Percentiles rank a stretch among this genome's conserved stretches.
These are phyloP conservation scores for Plagiodera versicolora DNA, from an alignment of 2,888 invertebrate species.

Conservation along the genomic window DNA sequence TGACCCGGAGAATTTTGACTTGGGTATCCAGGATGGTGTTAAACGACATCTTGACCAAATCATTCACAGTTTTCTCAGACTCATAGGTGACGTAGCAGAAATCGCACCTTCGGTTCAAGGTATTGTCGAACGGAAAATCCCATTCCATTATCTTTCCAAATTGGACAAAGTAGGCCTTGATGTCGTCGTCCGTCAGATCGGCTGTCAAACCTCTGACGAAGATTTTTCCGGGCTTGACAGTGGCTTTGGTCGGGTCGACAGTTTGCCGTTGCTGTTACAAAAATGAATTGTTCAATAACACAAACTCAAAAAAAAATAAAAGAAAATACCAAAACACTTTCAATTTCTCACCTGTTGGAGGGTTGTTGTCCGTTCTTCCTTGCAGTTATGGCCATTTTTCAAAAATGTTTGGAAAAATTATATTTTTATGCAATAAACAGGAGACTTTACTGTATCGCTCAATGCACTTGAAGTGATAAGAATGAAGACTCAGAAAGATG, in stretches of 20 bases:
- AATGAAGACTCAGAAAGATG: too few relatives aligned
- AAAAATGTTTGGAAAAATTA: too few relatives aligned
- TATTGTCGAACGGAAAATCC: conserved; percentile 96
- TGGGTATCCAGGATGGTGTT: conserved; percentile 92
- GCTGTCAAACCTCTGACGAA: conserved; percentile 95
- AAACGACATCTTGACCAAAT: conserved; percentile 87
- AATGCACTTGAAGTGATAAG: too few relatives aligned
- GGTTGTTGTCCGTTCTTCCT: too few relatives aligned
- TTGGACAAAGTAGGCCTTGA: conserved; percentile 88
- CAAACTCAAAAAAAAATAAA: too few relatives aligned
- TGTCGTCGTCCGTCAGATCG: conserved; percentile 91
- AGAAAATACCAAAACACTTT: too few relatives aligned
- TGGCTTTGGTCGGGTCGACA: conserved; percentile 94
- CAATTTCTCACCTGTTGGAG: too few relatives aligned
- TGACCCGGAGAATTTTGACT: conserved; percentile 59
- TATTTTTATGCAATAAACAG: too few relatives aligned
- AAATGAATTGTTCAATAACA: too few relatives aligned
- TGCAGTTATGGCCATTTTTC: too few relatives aligned
- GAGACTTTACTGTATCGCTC: too few relatives aligned
- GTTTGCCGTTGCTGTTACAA: conserved; percentile 95
- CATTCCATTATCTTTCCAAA: conserved; percentile 96
- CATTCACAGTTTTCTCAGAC: too few relatives aligned
- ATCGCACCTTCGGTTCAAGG: conserved; percentile 94
- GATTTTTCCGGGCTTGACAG: conserved; percentile 93
- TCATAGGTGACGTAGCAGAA: conserved; percentile 97